Percentiles rank a stretch among this genome's conserved stretches.
Conservation (phyloP, 2,797 vertebrate genomes). For the Dendrocincla fuliginosa region DNA sequence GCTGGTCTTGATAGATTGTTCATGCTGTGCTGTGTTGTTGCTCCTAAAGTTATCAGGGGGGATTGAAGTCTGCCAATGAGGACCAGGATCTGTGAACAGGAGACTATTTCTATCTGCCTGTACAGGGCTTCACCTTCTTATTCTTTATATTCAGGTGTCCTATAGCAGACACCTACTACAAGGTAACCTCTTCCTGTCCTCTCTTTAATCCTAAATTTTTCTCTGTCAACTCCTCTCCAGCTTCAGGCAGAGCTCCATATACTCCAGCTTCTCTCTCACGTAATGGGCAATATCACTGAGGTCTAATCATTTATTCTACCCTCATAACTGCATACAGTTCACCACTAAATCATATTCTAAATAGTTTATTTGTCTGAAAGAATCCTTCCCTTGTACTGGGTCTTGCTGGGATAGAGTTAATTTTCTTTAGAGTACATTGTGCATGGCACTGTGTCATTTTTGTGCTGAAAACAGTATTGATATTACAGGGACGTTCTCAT, state of each 20-base stretch:
- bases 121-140: background rate
- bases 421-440: background rate
- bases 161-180: background rate
- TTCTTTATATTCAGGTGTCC: background rate
- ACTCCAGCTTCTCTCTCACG: background rate
- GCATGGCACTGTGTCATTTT: background rate
- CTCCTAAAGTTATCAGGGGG: background rate
- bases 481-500: background rate
- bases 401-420: background rate
- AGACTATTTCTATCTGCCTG: background rate
- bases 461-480: background rate
- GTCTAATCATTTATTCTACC: background rate
- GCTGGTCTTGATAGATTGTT: background rate
- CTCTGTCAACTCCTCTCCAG: background rate
- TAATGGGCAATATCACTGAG: background rate
- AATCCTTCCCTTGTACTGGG: background rate
- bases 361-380: background rate
- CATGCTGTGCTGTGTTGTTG: background rate
- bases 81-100: background rate
- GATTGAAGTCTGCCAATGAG: background rate
- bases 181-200: background rate
- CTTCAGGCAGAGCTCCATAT: background rate
- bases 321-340: background rate
- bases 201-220: background rate
- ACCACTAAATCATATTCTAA: background rate